Evolutionary conservation across 2,888 invertebrate species (phyloP), one percentile per base, ranked within the genome.

Genomic region (Buathra laborator): DNA sequence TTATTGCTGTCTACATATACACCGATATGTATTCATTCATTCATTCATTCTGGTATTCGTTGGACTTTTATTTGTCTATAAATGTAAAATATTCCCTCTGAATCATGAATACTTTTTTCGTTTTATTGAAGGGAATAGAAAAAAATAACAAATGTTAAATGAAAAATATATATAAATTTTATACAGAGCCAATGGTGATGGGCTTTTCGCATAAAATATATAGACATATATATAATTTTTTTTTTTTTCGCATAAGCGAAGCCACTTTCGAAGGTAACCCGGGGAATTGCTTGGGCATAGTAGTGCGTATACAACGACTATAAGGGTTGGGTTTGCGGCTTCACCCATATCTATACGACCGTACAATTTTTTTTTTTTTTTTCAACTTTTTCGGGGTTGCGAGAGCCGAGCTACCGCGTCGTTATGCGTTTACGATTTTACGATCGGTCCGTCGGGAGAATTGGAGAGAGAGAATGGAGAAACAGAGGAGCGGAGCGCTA

Each of bases 361-460:
- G n/a, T 46, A 48, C 29, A 19, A n/a, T 62, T 80, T 67, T 64
- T 37, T 64, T 78, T 81, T 68, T 59, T 68, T 67, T 71, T 37
- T 68, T 12, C 62, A 68, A 48, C 68, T 80, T 56, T 68, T 59
- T 64, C 24, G 10, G n/a, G 66, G 48, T 74, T 78, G 70, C 66
- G 48, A 14, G 66, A 74, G 53, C 51, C 29, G 48, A 77, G 71
- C 76, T 71, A 56, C 64, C 74, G 66, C 84, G 83, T 81, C 76
- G 79, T 87, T 83, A 83, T 86, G 86, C 81, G 84, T 89, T 87
- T 85, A 87, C 86, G 83, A 81, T 85, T 85, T 81, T 81, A 81
- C 70, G 85, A 85, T 82, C 78, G 71, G 78, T 78, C 83, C 86
- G 48, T 67, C 16, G 76, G 71, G 83, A 72, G 59, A 81, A 80